These are phyloP conservation scores for Synergus itoensis DNA, from an alignment of 2,888 invertebrate species.

Conservation along the genomic window DNA sequence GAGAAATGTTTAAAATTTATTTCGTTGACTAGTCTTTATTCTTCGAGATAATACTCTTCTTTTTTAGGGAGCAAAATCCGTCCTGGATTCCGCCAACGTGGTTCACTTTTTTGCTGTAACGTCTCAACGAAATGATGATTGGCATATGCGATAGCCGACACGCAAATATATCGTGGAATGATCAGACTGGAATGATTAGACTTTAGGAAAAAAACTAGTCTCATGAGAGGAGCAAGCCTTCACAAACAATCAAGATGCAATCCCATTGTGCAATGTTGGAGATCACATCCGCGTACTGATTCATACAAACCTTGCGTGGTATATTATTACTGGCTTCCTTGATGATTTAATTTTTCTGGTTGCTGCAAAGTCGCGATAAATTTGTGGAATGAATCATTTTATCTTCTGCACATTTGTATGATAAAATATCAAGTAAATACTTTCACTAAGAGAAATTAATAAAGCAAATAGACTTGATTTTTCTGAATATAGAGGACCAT, in stretches of 20 bases:
- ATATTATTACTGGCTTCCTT: not conserved
- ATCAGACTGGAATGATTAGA: not conserved
- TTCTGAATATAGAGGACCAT: not conserved
- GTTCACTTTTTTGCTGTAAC: constrained; percentile 10
- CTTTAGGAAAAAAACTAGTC: not conserved
- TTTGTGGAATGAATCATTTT: too few species aligned
- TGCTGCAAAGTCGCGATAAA: too few species aligned
- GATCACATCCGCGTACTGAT: not conserved
- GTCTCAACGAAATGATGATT: constrained; percentile 30
- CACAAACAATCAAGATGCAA: not conserved
- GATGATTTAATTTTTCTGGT: not conserved
- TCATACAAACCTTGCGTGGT: not conserved
- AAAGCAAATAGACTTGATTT: not conserved
- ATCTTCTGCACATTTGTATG: too few species aligned
- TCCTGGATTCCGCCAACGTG: constrained; percentile 2
- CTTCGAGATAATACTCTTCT: not conserved
- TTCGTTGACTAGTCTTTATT: not conserved
- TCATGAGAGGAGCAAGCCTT: not conserved
- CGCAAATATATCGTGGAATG: constrained; percentile 46
- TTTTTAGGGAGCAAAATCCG: too few species aligned
- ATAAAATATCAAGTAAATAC: not conserved
- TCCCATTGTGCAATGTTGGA: not conserved
- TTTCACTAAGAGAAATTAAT: not conserved
- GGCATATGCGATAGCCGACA: constrained; percentile 39
- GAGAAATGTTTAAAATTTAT: not conserved